Evolutionary conservation across 1,140 invertebrate species (phyloP).

Genomic region (Drosophila orena): DNA sequence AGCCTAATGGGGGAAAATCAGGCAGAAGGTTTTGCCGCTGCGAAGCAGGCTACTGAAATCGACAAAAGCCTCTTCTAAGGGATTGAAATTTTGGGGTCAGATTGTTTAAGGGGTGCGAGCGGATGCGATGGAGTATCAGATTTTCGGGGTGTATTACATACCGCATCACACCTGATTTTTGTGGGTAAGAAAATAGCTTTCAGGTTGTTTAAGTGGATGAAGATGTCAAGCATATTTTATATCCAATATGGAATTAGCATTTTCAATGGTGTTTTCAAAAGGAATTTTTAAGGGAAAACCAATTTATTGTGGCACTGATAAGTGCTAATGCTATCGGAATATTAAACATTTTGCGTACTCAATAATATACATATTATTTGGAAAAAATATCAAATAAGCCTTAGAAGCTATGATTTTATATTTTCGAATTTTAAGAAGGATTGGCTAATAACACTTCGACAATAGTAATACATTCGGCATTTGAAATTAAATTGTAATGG

Average conservation of each 20-base stretch:
- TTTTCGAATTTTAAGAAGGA: no score
- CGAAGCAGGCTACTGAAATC: slow-evolving; percentile 38
- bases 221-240: slow-evolving; percentile 31
- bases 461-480: no score
- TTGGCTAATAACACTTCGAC: no score
- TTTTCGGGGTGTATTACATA: slow-evolving; percentile 46
- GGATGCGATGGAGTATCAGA: slow-evolving; percentile 9
- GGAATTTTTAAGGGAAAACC: slow-evolving; percentile 1
- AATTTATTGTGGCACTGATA: not conserved
- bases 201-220: slow-evolving; percentile 7
- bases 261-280: not conserved
- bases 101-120: not conserved
- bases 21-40: slow-evolving; percentile 6
- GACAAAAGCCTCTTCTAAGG: slow-evolving; percentile 35
- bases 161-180: slow-evolving; percentile 51
- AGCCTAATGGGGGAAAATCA: slow-evolving; percentile 23
- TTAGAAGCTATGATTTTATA: no score
- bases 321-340: no score
- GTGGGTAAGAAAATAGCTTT: slow-evolving; percentile 23
- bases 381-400: no score
- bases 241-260: slow-evolving; percentile 16
- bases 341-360: no score
- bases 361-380: no score
- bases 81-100: slow-evolving; percentile 21
- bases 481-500: no score